Base-by-base conservation (phyloP, 2,113 vertebrate species). In the Paracanthobrama guichenoti region DNA sequence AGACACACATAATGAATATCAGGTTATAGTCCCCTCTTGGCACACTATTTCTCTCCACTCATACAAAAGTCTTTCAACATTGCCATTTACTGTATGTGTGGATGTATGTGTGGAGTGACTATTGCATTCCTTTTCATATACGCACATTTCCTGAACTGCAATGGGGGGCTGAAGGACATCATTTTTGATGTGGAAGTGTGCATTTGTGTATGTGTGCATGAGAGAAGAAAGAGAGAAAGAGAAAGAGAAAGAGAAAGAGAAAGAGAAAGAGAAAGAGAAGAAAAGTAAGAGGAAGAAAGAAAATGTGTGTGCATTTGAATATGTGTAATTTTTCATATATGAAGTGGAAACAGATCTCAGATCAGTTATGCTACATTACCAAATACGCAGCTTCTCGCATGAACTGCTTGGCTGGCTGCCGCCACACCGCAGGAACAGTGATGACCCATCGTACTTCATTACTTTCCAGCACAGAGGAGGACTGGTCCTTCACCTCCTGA, bases 341-440 rank as follows among this genome's bases (percentile, higher is more conserved):
- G 31, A 16, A 59, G 31, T 74, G 57, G 46, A 79, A 60, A 44
- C 35, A 76, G 50, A 13, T 76, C 18, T 75, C 11, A 24, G 46
- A 46, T 79, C 24, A 16, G 44, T 75, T 50, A n/a, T 64, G 44
- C 67, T 57, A 39, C 42, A 76, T 87, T 90, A 97, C 98, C 96
- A 96, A 89, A 89, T 98, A 99, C 73, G 97, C 96, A 0, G 98
- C 98, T 85, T 99, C 97, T 86, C 98, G 90, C 98, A 99, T 99
- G 92, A 99, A 99, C 93, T 99, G 98, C 90, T 99, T 99, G 92
- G 98, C 97, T 0, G 97, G 97, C 87, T 98, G 98, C 89, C 96
- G 96, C 98, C 98, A 99, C 89, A 99, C 97, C 42, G 98, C 98
- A 0, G 98, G 98, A n/a, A 99, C 98, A 0, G 98, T 99, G 90